These are phyloP conservation scores for Xenopus borealis DNA, from an alignment of 2,113 vertebrate species.

Conservation along the genomic window DNA sequence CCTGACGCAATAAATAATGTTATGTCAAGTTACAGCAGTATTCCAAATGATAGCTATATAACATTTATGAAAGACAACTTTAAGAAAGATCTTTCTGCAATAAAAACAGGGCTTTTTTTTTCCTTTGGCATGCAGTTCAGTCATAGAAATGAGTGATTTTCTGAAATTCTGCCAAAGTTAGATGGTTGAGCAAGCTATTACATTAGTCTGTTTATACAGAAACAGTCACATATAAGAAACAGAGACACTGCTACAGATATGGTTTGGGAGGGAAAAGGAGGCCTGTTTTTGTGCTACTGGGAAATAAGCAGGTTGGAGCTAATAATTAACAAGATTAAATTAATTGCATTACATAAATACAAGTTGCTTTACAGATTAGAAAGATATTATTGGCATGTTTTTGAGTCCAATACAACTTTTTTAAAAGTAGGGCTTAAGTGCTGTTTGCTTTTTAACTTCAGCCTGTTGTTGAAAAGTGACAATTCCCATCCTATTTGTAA, in stretches of 20 bases:
- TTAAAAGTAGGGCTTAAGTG: too few species aligned
- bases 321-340: not conserved
- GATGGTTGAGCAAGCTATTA: slow-evolving; percentile 74
- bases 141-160: slow-evolving; percentile 74
- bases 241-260: slow-evolving; percentile 73
- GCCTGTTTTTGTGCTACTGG: slow-evolving; percentile 67
- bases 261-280: slow-evolving; percentile 68
- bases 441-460: too few species aligned
- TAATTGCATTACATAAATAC: not conserved
- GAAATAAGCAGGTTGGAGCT: slow-evolving; percentile 54
- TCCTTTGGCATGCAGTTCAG: slow-evolving; percentile 61
- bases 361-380: not conserved
- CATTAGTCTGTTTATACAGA: slow-evolving; percentile 80
- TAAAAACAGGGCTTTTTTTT: slow-evolving; percentile 55
- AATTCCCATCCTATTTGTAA: too few species aligned
- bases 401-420: too few species aligned
- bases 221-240: slow-evolving; percentile 76
- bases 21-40: slow-evolving; percentile 54
- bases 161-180: slow-evolving; percentile 77
- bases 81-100: slow-evolving; percentile 63
- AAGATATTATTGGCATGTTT: too few species aligned
- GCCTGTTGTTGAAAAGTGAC: too few species aligned
- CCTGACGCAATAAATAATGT: slow-evolving; percentile 55
- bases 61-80: slow-evolving; percentile 66
- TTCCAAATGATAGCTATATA: slow-evolving; percentile 60